Percentiles rank a stretch among this genome's conserved stretches.
phyloP scores from a whole-genome alignment of 2,888 invertebrate genomes.

The Saturnia pavonia region DNA sequence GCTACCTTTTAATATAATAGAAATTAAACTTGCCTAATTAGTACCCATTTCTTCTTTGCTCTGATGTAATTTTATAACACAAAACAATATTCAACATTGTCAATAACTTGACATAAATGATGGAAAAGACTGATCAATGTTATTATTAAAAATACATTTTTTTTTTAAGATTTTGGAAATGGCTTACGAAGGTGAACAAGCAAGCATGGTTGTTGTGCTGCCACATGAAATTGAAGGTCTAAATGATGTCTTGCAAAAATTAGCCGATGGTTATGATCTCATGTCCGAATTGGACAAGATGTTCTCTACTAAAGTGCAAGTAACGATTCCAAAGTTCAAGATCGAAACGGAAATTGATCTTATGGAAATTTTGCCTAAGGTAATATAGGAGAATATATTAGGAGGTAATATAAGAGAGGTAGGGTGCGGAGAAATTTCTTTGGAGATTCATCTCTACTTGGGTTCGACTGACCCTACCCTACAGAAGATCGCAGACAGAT shows the following conservation, averaged over 20 bases:
- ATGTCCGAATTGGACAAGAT: slow-evolving; percentile 76
- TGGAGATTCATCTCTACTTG: too few species aligned
- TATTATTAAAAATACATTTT: background rate
- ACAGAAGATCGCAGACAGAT: too few species aligned
- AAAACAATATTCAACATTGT: too few species aligned
- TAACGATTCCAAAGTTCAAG: slow-evolving; percentile 90
- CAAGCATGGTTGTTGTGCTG: slow-evolving; percentile 89
- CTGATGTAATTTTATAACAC: too few species aligned
- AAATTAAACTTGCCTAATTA: too few species aligned
- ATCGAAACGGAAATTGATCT: slow-evolving; percentile 88
- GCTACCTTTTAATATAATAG: too few species aligned
- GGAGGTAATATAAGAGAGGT: too few species aligned
- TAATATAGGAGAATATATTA: slow-evolving; percentile 47
- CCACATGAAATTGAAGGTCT: slow-evolving; percentile 87
- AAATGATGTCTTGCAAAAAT: slow-evolving; percentile 80
- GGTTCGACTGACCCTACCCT: too few species aligned
- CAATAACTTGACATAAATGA: too few species aligned
- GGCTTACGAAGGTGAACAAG: slow-evolving; percentile 85
- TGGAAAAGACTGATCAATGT: too few species aligned
- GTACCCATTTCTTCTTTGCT: too few species aligned
- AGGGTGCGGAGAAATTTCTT: too few species aligned
- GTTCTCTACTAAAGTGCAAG: slow-evolving; percentile 80
- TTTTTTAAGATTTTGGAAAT: slow-evolving; percentile 84
- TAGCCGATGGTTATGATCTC: slow-evolving; percentile 77
- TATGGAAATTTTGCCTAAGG: slow-evolving; percentile 83